Conservation (phyloP, 2,113 vertebrate species). For the Crotalus tigris region DNA sequence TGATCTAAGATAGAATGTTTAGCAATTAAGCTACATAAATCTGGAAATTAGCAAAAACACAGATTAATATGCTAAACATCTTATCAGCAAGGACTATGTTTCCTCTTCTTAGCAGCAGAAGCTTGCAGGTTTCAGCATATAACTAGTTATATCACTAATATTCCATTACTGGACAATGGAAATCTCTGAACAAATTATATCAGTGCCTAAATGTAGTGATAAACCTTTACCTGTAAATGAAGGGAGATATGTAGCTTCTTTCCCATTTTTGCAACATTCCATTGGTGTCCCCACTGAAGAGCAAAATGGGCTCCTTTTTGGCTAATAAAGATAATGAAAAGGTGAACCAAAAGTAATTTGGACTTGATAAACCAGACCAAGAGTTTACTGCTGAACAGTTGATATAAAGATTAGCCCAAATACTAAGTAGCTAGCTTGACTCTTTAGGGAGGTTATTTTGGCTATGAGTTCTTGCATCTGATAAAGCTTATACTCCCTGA, state of each 20-base stretch:
- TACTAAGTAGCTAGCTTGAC: not conserved
- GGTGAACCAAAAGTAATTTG: not conserved
- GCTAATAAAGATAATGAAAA: slow-evolving; percentile 28
- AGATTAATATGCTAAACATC: not conserved
- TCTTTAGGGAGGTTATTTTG: not conserved
- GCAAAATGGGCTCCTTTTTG: slow-evolving; percentile 42
- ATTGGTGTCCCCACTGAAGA: slow-evolving; percentile 50
- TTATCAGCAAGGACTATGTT: not conserved
- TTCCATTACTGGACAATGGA: not conserved
- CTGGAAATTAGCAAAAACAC: not conserved
- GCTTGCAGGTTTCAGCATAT: not conserved
- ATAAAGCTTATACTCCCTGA: not conserved
- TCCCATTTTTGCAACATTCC: slow-evolving; percentile 54
- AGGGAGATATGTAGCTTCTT: slow-evolving; percentile 46
- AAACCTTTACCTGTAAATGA: slow-evolving; percentile 47
- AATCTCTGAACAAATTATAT: not conserved
- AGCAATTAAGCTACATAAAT: not conserved
- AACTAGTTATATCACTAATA: not conserved
- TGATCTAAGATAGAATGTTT: not conserved
- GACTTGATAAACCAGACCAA: not conserved
- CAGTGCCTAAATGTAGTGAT: not conserved
- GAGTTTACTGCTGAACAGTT: not conserved
- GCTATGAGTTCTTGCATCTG: not conserved
- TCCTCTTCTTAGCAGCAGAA: not conserved
- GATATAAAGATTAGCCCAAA: not conserved